Percentiles rank a stretch among this genome's conserved stretches.
phyloP scores from a whole-genome alignment of 2,797 vertebrate species.

The Schizopygopsis pylzovi region DNA sequence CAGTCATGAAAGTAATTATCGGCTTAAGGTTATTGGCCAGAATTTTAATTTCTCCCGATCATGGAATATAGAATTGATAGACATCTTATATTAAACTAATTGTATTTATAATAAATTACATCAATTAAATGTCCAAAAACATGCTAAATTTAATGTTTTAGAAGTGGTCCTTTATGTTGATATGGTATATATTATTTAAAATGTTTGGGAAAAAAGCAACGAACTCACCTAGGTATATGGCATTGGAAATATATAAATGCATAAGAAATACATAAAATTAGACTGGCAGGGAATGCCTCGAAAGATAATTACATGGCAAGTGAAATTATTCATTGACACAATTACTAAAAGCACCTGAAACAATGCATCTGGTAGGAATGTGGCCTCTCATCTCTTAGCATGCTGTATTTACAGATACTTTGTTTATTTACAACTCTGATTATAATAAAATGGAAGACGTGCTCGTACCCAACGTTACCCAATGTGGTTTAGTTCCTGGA shows the following conservation, averaged over 20 bases:
- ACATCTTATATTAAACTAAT: not conserved
- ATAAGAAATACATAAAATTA: not conserved
- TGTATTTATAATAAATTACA: not conserved
- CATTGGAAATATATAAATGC: not conserved
- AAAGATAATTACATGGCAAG: not conserved
- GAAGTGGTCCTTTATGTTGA: not conserved
- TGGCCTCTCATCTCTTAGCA: not conserved
- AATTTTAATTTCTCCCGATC: not conserved
- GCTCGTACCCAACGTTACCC: not conserved
- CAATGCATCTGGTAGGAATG: conserved; percentile 12
- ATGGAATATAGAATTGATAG: not conserved
- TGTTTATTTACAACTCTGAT: conserved; percentile 4
- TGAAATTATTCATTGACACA: not conserved
- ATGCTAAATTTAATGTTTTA: not conserved
- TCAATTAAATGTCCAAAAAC: not conserved
- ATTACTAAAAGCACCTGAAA: conserved; percentile 10
- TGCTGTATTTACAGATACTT: conserved; percentile 23
- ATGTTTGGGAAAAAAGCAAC: not conserved
- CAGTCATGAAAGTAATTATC: not conserved
- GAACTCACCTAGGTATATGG: not conserved
- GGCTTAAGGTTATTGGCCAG: not conserved
- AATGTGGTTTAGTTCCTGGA: conserved; percentile 33
- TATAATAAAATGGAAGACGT: not conserved
- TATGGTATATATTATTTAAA: not conserved
- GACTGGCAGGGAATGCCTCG: not conserved